These are phyloP conservation scores for Arvicanthis niloticus DNA, from an alignment of 2,113 vertebrate species.

Conservation along the genomic window DNA sequence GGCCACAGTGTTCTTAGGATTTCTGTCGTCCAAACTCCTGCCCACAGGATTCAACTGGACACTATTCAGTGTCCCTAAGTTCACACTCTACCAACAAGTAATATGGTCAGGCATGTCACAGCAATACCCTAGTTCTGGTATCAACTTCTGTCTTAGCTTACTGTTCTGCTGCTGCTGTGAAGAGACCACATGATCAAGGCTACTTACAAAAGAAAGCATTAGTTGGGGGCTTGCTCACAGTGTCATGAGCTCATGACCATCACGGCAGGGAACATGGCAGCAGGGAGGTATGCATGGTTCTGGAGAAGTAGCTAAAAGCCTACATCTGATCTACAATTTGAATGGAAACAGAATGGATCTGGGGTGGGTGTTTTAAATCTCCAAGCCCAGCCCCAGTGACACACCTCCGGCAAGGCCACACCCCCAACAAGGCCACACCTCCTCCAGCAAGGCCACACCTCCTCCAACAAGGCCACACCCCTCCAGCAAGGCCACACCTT, in stretches of 20 bases:
- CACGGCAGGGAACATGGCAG: background rate
- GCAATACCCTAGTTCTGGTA: background rate
- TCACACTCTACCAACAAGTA: background rate
- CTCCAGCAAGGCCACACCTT: no score
- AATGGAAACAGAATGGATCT: background rate
- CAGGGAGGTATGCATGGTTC: background rate
- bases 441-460: no score
- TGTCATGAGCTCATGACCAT: background rate
- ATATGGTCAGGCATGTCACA: background rate
- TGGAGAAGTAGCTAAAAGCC: background rate
- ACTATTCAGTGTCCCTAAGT: background rate
- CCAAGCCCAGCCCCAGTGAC: background rate
- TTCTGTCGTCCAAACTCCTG: background rate
- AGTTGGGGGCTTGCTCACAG: background rate
- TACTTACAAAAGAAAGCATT: background rate
- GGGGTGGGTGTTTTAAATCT: background rate
- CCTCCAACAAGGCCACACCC: no score
- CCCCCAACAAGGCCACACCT: no score
- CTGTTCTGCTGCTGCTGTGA: background rate
- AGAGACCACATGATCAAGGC: background rate
- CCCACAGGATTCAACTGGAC: background rate
- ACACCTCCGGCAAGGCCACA: background rate
- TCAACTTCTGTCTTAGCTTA: background rate
- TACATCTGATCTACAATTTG: background rate
- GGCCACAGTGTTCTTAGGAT: background rate